phyloP scores from a whole-genome alignment of 1,140 invertebrate species.

The Whitmania pigra region DNA sequence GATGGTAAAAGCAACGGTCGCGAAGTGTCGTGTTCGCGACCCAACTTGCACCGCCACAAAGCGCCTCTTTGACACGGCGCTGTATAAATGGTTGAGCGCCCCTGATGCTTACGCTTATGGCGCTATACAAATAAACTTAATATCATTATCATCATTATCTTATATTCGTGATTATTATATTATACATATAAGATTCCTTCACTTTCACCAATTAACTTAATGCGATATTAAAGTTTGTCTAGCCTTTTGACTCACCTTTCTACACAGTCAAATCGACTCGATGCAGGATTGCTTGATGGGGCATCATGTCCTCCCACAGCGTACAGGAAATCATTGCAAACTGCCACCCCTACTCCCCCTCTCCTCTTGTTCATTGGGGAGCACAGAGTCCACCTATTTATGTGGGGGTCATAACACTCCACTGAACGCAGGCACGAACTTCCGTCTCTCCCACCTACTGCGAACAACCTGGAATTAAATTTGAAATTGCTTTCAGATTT shows the following conservation, averaged over 20 bases:
- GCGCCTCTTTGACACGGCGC: no score
- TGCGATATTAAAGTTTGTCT: no score
- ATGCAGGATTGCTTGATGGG: constrained; percentile 55
- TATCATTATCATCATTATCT: no score
- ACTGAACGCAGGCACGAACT: constrained; percentile 71
- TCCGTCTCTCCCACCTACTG: constrained; percentile 81
- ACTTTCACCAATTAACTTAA: no score
- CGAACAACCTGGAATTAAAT: constrained; percentile 57
- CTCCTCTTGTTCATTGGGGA: constrained; percentile 62
- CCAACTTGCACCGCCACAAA: no score
- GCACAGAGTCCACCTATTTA: constrained; percentile 66
- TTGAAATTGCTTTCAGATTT: not conserved
- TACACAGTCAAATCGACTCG: constrained; percentile 50
- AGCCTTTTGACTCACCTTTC: constrained; percentile 34
- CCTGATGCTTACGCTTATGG: no score
- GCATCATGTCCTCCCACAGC: constrained; percentile 43
- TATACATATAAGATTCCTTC: no score
- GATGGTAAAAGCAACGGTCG: no score
- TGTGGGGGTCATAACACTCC: constrained; percentile 69
- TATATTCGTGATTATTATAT: no score
- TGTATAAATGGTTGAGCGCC: no score
- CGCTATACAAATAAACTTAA: no score
- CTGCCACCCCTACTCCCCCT: constrained; percentile 64
- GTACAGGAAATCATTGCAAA: constrained; percentile 56
- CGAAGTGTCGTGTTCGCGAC: no score